Percentiles rank a stretch among this genome's conserved stretches.
These are phyloP conservation scores for Crossaster papposus DNA, from an alignment of 53 echinoderm and acorn worm species.

Conservation along the genomic window DNA sequence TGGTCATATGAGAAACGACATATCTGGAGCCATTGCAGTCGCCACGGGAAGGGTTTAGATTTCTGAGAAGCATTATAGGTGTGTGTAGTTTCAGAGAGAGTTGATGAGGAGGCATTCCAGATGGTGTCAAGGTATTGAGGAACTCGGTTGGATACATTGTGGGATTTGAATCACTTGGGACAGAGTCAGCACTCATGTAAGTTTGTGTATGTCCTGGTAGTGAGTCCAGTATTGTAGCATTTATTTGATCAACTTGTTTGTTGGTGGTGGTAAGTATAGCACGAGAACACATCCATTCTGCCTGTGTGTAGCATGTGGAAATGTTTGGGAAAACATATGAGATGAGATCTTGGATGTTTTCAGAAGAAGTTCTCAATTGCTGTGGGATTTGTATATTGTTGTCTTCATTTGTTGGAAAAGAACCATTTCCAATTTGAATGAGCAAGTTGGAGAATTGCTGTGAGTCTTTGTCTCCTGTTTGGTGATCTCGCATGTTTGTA, in stretches of 20 bases:
- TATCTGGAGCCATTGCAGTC: constrained; percentile 59
- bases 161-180: constrained; percentile 17
- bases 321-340: constrained; percentile 40
- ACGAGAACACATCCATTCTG: constrained; percentile 54
- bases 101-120: constrained; percentile 63
- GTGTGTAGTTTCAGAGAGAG: constrained; percentile 20
- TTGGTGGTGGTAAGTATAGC: constrained; percentile 61
- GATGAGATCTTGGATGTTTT: constrained; percentile 22
- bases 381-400: not conserved
- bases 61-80: constrained; percentile 61
- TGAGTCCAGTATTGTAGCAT: constrained; percentile 1
- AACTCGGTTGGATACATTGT: constrained; percentile 56
- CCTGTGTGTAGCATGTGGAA: not conserved
- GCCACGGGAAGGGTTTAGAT: constrained; percentile 42
- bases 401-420: constrained; percentile 42
- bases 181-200: too few relatives aligned
- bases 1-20: constrained; percentile 6
- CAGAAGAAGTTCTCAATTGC: not conserved
- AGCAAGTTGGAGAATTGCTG: constrained; percentile 16
- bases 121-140: constrained; percentile 56
- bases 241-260: constrained; percentile 52
- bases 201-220: constrained; percentile 7
- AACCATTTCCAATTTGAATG: constrained; percentile 47
- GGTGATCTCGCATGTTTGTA: constrained; percentile 49
- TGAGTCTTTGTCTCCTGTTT: constrained; percentile 8